Evolutionary conservation across 2,888 invertebrate species (phyloP).

Genomic region (Meliscaeva auricollis): DNA sequence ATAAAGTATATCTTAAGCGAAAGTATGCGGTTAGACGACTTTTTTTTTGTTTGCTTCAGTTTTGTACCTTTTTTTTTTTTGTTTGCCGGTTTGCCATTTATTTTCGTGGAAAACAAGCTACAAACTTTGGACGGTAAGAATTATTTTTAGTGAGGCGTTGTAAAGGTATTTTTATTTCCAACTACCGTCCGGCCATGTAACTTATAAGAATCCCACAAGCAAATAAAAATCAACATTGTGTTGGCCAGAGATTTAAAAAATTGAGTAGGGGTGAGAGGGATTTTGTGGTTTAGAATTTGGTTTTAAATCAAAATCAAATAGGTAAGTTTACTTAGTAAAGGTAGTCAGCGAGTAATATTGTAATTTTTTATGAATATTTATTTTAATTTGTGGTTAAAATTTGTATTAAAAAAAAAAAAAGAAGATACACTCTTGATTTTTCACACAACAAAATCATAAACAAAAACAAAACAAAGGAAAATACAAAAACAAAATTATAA

Average conservation of each 20-base stretch:
- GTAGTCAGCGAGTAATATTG: no score
- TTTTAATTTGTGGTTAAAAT: constrained; percentile 22
- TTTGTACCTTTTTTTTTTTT: constrained; percentile 5
- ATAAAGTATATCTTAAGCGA: constrained; percentile 27
- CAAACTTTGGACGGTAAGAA: background rate
- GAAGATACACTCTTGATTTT: constrained; percentile 7
- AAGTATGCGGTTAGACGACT: constrained; percentile 53
- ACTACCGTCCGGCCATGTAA: constrained; percentile 4
- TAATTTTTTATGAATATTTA: no score
- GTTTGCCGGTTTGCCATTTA: constrained; percentile 26
- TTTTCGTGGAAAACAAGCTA: constrained; percentile 37
- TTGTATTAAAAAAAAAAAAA: background rate
- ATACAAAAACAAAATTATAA: background rate
- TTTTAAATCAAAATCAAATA: constrained; percentile 17
- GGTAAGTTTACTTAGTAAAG: no score
- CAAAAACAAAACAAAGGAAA: background rate
- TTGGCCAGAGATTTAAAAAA: no score
- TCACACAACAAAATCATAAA: no score
- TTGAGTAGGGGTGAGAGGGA: background rate
- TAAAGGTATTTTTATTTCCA: constrained; percentile 23
- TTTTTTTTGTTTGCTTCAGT: constrained; percentile 19
- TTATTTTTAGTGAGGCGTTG: constrained; percentile 31
- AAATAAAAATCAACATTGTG: background rate
- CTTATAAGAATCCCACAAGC: constrained; percentile 1
- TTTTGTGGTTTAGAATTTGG: constrained; percentile 15